Conservation (phyloP, 2,888 invertebrate genomes). For the Pyrocoelia pectoralis region DNA sequence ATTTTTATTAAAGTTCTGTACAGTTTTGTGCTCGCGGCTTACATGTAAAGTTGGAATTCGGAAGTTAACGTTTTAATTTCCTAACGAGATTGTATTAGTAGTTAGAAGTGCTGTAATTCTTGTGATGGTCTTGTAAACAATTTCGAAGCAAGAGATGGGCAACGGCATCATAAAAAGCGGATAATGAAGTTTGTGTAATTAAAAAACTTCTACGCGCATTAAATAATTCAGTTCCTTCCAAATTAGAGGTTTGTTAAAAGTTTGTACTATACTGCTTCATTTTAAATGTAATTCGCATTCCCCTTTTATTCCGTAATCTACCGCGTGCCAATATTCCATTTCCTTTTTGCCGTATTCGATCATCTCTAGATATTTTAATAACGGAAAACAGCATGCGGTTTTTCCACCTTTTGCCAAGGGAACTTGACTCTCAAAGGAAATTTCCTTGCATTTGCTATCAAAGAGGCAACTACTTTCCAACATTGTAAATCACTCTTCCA, state of each 20-base stretch:
- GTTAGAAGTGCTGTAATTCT: not conserved
- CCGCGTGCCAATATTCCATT: too few species aligned
- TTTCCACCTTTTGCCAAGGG: too few species aligned
- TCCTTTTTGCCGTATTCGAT: too few species aligned
- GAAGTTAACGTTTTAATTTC: not conserved
- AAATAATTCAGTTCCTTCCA: too few species aligned
- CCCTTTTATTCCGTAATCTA: too few species aligned
- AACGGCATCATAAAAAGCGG: not conserved
- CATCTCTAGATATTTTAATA: too few species aligned
- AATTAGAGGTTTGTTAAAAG: too few species aligned
- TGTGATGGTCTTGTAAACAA: not conserved
- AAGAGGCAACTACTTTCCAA: not conserved
- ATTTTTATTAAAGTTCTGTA: conserved; percentile 30
- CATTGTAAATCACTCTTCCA: not conserved
- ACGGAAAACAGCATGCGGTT: too few species aligned
- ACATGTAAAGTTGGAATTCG: not conserved
- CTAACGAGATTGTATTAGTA: too few species aligned
- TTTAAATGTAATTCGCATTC: too few species aligned
- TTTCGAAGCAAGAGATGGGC: not conserved
- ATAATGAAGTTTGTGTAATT: not conserved
- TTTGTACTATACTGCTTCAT: too few species aligned
- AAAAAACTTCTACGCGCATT: not conserved
- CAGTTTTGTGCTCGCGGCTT: not conserved
- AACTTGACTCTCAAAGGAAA: too few species aligned
- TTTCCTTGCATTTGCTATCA: not conserved